Conservation (phyloP, 2,113 vertebrate genomes). For the Stigmatopora argus region DNA sequence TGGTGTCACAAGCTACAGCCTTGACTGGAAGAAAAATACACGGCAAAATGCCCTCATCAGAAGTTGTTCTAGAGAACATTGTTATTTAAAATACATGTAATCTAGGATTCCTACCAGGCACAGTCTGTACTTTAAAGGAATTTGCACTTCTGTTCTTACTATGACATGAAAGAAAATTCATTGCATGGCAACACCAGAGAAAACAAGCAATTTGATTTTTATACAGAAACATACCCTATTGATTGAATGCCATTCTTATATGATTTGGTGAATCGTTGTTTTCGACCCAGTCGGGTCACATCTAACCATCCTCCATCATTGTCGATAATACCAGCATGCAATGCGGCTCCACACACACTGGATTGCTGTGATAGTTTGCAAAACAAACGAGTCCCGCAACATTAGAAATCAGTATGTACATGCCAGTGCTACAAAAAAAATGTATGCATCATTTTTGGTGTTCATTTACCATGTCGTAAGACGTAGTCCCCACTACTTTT, state of each 20-base stretch:
- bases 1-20: conserved; percentile 88
- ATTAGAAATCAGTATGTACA: neutral
- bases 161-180: conserved; percentile 21
- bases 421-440: neutral
- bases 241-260: conserved; percentile 88
- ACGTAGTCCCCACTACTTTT: conserved; percentile 88
- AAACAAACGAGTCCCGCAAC: neutral
- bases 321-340: conserved; percentile 91
- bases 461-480: conserved; percentile 91
- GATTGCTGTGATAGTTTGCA: conserved; percentile 80
- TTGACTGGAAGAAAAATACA: conserved; percentile 74
- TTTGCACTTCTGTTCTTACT: conserved; percentile 95
- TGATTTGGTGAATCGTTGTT: conserved; percentile 86
- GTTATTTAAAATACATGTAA: neutral
- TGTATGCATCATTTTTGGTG: neutral
- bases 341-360: conserved; percentile 86
- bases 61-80: neutral
- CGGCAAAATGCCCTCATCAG: neutral
- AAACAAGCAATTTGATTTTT: neutral
- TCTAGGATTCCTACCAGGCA: conserved; percentile 75
- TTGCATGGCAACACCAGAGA: neutral
- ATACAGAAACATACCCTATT: conserved; percentile 69
- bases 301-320: conserved; percentile 97
- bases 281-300: conserved; percentile 87
- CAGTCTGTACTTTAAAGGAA: conserved; percentile 89